Evolutionary conservation across 2,888 invertebrate genomes (phyloP).

Genomic region (Pheosia tremula): DNA sequence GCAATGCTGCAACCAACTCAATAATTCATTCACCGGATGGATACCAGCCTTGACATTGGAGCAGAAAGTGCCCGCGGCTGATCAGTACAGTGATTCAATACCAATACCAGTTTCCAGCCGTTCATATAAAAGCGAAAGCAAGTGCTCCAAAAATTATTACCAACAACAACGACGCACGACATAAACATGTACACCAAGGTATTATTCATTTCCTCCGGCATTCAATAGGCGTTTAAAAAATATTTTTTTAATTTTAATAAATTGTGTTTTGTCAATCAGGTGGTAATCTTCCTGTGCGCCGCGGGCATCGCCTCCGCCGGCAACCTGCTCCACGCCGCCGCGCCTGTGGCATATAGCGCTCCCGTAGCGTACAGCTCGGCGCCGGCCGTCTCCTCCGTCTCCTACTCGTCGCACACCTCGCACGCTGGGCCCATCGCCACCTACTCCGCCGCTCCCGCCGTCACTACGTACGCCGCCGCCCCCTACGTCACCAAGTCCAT

Average conservation of each 20-base stretch:
- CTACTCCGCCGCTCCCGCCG: conserved; percentile 47
- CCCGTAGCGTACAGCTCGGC: conserved; percentile 48
- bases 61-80: conserved; percentile 50
- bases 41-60: conserved; percentile 67
- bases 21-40: conserved; percentile 1
- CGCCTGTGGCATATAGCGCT: conserved; percentile 62
- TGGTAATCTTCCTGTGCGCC: conserved; percentile 82
- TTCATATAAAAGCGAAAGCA: conserved; percentile 73
- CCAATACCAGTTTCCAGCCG: conserved; percentile 62
- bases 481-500: conserved; percentile 38
- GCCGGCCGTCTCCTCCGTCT: conserved; percentile 11
- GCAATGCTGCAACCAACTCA: neutral
- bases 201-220: conserved; percentile 22
- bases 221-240: conserved; percentile 6
- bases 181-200: conserved; percentile 79
- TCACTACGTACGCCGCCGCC: conserved; percentile 65
- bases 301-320: conserved; percentile 86
- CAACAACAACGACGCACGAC: conserved; percentile 57
- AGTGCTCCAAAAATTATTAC: conserved; percentile 67
- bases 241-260: conserved; percentile 14
- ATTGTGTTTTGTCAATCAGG: conserved; percentile 45
- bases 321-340: conserved; percentile 68
- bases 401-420: conserved; percentile 17
- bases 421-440: conserved; percentile 39
- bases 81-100: conserved; percentile 44